These are phyloP conservation scores for Eulimnadia texana DNA, from an alignment of 1,140 invertebrate genomes.

Conservation along the genomic window DNA sequence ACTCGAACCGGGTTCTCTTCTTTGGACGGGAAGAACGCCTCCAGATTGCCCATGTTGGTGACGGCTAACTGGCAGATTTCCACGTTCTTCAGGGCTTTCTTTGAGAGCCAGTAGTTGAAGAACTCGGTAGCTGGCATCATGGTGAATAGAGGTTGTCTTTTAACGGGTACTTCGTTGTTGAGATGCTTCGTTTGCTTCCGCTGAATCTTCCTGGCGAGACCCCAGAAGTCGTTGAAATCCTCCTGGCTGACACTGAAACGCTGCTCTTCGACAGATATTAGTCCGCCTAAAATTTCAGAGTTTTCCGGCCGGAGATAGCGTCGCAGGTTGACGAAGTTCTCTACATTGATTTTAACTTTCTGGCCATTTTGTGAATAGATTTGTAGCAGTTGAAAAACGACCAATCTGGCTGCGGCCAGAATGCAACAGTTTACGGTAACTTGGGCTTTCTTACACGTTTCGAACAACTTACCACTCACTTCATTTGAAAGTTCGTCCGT, in stretches of 20 bases:
- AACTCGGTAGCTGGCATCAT: not conserved
- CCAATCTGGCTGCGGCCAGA: not conserved
- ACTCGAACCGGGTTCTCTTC: not conserved
- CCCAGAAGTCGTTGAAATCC: not conserved
- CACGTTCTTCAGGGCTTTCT: not conserved
- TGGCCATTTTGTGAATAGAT: not conserved
- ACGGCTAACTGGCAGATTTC: not conserved
- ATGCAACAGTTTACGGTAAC: not conserved
- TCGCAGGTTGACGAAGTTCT: not conserved
- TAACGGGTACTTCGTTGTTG: not conserved
- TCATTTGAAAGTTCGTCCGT: not conserved
- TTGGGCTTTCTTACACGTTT: not conserved
- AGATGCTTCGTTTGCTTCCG: not conserved
- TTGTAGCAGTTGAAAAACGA: not conserved
- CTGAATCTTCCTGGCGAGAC: not conserved
- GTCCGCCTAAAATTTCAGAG: not conserved
- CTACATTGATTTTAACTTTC: not conserved
- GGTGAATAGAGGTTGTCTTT: not conserved
- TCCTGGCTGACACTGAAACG: not conserved
- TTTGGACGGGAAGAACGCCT: not conserved
- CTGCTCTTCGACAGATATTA: not conserved
- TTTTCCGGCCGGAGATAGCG: not conserved
- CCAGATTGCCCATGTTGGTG: not conserved
- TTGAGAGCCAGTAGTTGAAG: not conserved
- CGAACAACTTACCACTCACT: not conserved